Evolutionary conservation across 2,888 invertebrate species (phyloP).

Genomic region (Drosophila sordidula): DNA sequence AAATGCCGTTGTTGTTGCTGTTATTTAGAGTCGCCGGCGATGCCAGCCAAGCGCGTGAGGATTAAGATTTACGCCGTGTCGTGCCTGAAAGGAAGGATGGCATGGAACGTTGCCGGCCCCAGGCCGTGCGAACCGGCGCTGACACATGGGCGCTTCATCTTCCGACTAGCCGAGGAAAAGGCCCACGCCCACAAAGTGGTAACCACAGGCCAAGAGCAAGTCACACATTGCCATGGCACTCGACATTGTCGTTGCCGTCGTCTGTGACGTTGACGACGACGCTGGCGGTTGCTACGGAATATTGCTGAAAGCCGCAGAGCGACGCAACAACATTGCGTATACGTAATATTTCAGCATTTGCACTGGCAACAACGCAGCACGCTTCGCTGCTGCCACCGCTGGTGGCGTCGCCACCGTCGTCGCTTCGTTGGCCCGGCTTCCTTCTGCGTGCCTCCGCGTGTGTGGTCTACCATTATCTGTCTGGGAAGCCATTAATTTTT

Average conservation of each 20-base stretch:
- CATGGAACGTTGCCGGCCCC: conserved; percentile 12
- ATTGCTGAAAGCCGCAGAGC: conserved; percentile 28
- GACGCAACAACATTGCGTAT: conserved; percentile 67
- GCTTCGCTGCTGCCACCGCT: conserved; percentile 57
- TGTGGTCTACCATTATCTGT: conserved; percentile 81
- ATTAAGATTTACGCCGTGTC: conserved; percentile 73
- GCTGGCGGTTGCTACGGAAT: conserved; percentile 52
- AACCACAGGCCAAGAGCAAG: conserved; percentile 62
- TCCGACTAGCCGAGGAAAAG: conserved; percentile 64
- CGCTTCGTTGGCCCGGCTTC: conserved; percentile 40
- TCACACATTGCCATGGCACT: conserved; percentile 62
- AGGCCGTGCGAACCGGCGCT: conserved; percentile 39
- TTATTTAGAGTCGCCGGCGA: conserved; percentile 56
- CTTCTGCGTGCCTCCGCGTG: conserved; percentile 50
- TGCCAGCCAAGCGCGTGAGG: conserved; percentile 69
- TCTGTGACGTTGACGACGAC: conserved; percentile 44
- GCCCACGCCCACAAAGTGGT: conserved; percentile 56
- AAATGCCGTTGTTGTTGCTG: conserved; percentile 28
- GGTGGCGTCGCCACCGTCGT: conserved; percentile 30
- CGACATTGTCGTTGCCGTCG: conserved; percentile 58
- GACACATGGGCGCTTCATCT: conserved; percentile 71
- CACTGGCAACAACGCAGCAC: conserved; percentile 51
- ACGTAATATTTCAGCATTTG: conserved; percentile 79
- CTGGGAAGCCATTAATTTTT: conserved; percentile 84
- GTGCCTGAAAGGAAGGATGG: conserved; percentile 41